Percentiles rank a stretch among this genome's conserved stretches.
phyloP scores from a whole-genome alignment of 2,113 vertebrate genomes.

The Datnioides undecimradiatus region DNA sequence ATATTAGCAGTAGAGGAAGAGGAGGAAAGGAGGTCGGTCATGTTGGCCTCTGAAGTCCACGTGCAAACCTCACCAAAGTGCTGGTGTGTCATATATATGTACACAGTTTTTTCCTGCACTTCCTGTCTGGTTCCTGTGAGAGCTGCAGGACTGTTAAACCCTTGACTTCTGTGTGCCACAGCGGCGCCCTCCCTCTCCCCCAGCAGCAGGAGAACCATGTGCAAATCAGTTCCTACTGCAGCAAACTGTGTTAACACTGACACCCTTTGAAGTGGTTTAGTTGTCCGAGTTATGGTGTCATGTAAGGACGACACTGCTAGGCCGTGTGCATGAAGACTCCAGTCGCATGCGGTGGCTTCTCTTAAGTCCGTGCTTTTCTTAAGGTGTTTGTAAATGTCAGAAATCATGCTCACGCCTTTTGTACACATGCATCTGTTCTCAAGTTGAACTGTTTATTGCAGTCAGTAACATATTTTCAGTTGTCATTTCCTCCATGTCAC shows the following conservation, averaged over 20 bases:
- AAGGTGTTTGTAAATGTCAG: conserved; percentile 47
- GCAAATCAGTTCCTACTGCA: conserved; percentile 17
- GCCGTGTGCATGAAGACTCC: not conserved
- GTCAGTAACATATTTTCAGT: conserved; percentile 51
- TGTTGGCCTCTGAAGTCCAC: conserved; percentile 62
- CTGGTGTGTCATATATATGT: conserved; percentile 76
- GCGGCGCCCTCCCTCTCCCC: conserved; percentile 34
- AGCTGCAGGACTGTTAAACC: conserved; percentile 57
- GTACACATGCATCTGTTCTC: conserved; percentile 41
- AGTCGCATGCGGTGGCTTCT: not conserved
- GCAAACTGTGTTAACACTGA: not conserved
- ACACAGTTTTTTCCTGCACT: conserved; percentile 82
- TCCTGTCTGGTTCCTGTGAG: conserved; percentile 76
- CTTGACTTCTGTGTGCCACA: conserved; percentile 61
- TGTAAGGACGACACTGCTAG: conserved; percentile 3
- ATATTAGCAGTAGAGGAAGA: conserved; percentile 43
- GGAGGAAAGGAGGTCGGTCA: conserved; percentile 42
- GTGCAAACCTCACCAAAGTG: conserved; percentile 55
- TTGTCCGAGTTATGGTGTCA: conserved; percentile 3
- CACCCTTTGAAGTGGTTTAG: conserved; percentile 6
- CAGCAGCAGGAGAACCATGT: conserved; percentile 24
- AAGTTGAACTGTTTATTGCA: conserved; percentile 54
- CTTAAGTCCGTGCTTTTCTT: conserved; percentile 18
- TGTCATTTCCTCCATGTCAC: conserved; percentile 53
- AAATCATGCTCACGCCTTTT: conserved; percentile 53